Evolutionary conservation across 2,113 vertebrate genomes (phyloP), one percentile per base, ranked within the genome.

Genomic region (Amblyornis subalaris): DNA sequence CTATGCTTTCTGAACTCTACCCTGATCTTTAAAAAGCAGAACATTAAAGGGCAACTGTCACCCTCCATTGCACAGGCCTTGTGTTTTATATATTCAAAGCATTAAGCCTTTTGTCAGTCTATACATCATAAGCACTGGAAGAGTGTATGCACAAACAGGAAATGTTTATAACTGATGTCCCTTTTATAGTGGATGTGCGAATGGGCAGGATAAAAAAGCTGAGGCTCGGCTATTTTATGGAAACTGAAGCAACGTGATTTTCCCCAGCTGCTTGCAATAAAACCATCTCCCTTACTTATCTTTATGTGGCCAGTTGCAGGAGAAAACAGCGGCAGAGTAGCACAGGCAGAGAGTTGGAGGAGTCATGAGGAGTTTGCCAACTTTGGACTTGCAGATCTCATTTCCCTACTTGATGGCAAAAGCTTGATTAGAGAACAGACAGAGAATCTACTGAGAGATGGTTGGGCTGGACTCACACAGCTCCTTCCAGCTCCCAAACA

Each of bases 1-100:
- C 97, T 98, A 97, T 98, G 98, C 98, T 98, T 98, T 98, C 98
- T 98, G 98, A 99, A 98, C 98, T 98, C 98, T 98, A 98, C 98
- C 98, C 98, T 98, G 98, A 98, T 99, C 98, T 98, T 98, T 98
- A 98, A 98, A 98, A 98, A 98, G 98, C 98, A 97, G 98, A 97
- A 97, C 96, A 98, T 97, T 98, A 98, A 98, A 98, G 98, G 98
- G 98, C 98, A 98, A 98, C 97, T 97, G 97, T 98, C 97, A 98
- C 97, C 97, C 98, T 98, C 94, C 97, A 97, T 95, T 97, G 98
- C 97, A 97, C 97, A 98, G 97, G 97, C 98, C 96, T 98, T 96
- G 88, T 96, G 90, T 96, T 97, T 98, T 98, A 98, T 98, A 98
- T 98, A 98, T 98, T 98, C 98, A 98, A 97, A 97, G 97, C 97